These are phyloP conservation scores for Numenius phaeopus DNA, from an alignment of 2,797 vertebrate species.

Conservation along the genomic window DNA sequence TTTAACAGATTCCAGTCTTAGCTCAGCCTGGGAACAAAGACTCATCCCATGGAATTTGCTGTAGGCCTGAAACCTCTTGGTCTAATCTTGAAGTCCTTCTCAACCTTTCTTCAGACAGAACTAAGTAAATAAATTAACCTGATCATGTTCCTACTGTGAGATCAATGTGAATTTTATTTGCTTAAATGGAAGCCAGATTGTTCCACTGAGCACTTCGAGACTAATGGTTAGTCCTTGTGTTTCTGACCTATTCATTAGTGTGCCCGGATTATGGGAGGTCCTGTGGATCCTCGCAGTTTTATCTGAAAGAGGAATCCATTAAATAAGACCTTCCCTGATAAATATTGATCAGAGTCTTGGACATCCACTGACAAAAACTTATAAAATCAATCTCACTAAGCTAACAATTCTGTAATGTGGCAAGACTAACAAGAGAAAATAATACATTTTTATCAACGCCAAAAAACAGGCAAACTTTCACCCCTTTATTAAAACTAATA, in stretches of 20 bases:
- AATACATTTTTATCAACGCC: neutral
- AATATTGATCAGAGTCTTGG: neutral
- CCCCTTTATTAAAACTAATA: neutral
- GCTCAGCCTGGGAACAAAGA: neutral
- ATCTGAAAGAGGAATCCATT: neutral
- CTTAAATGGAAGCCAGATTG: slow-evolving; percentile 54
- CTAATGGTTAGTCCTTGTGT: neutral
- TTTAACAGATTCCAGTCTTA: slow-evolving; percentile 13
- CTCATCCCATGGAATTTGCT: neutral
- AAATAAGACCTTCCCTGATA: neutral
- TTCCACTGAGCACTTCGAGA: neutral
- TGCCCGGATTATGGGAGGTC: neutral
- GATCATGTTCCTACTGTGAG: slow-evolving; percentile 31
- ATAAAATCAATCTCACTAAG: neutral
- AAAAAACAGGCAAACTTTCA: neutral
- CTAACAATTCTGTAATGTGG: neutral
- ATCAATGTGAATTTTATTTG: slow-evolving; percentile 58
- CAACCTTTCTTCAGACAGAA: neutral
- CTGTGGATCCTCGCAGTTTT: neutral
- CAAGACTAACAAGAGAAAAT: neutral
- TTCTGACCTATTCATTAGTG: neutral
- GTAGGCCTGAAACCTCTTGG: neutral
- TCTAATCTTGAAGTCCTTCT: neutral
- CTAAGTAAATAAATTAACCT: slow-evolving; percentile 53
- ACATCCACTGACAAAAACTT: neutral